Percentiles rank a stretch among this genome's conserved stretches.
Evolutionary conservation across 2,797 vertebrate species (phyloP).

Genomic region (Acanthis flammea): DNA sequence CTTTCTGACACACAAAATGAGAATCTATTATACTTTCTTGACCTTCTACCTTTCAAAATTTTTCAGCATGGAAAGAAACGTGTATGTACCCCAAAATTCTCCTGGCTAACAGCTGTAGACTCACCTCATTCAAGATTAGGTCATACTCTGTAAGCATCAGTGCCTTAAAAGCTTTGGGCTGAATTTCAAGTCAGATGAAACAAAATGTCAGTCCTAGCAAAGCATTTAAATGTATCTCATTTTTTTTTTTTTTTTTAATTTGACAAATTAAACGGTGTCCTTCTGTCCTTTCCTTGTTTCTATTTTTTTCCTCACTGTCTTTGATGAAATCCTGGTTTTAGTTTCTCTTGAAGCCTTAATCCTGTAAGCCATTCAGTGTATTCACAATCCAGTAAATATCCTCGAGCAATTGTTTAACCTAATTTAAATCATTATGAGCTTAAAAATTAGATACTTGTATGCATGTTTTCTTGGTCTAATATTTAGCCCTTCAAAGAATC

Average conservation of each 20-base stretch:
- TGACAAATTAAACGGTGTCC: background rate
- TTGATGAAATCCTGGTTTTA: background rate
- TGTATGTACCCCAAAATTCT: background rate
- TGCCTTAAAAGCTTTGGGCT: background rate
- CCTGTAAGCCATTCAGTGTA: background rate
- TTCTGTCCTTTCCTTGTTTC: background rate
- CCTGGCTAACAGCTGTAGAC: background rate
- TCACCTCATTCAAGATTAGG: background rate
- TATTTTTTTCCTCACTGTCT: fast-evolving
- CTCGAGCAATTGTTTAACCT: background rate
- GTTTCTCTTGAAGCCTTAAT: background rate
- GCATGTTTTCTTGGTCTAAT: background rate
- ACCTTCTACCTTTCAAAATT: background rate
- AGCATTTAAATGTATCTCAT: background rate
- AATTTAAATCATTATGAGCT: background rate
- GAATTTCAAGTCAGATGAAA: background rate
- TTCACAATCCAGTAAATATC: background rate
- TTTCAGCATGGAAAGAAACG: background rate
- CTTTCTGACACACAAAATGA: background rate
- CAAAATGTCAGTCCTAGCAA: background rate
- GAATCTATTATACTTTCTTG: background rate
- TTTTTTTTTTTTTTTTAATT: background rate
- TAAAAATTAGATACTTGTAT: background rate
- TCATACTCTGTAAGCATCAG: background rate
- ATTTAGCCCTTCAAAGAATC: background rate